Evolutionary conservation across 2,797 vertebrate genomes (phyloP).

Genomic region (Schizothorax lantsangensis): DNA sequence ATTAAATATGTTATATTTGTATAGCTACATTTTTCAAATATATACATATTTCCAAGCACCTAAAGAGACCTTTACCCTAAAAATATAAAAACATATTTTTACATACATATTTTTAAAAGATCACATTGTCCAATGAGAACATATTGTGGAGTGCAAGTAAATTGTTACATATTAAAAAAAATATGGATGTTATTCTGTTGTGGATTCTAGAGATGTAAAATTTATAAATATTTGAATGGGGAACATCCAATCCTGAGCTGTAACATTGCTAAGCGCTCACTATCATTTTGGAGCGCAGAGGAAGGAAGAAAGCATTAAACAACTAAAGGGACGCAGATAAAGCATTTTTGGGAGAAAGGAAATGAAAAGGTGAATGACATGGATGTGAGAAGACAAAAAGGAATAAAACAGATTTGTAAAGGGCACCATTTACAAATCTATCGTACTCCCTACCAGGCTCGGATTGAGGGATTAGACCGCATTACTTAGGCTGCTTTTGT

Average conservation of each 20-base stretch:
- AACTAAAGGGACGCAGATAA: neutral
- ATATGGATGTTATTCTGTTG: neutral
- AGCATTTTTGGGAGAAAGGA: constrained; percentile 10
- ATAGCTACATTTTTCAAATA: neutral
- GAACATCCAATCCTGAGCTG: neutral
- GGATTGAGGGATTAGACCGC: constrained; percentile 86
- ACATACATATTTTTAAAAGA: neutral
- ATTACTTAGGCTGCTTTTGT: constrained; percentile 84
- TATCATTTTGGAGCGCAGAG: neutral
- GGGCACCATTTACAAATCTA: constrained; percentile 88
- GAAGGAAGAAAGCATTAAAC: neutral
- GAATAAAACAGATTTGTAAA: constrained; percentile 86
- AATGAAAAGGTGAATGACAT: constrained; percentile 38
- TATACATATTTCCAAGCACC: neutral
- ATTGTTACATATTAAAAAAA: neutral
- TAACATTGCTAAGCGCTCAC: neutral
- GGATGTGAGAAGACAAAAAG: constrained; percentile 38
- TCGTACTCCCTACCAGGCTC: constrained; percentile 81
- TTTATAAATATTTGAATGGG: neutral
- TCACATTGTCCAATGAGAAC: neutral
- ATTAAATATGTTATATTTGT: neutral
- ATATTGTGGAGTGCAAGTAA: neutral
- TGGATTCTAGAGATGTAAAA: neutral
- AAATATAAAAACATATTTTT: neutral
- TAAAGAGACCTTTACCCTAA: neutral